Evolutionary conservation across 2,888 invertebrate species (phyloP).

Genomic region (Tetragonula carbonaria): DNA sequence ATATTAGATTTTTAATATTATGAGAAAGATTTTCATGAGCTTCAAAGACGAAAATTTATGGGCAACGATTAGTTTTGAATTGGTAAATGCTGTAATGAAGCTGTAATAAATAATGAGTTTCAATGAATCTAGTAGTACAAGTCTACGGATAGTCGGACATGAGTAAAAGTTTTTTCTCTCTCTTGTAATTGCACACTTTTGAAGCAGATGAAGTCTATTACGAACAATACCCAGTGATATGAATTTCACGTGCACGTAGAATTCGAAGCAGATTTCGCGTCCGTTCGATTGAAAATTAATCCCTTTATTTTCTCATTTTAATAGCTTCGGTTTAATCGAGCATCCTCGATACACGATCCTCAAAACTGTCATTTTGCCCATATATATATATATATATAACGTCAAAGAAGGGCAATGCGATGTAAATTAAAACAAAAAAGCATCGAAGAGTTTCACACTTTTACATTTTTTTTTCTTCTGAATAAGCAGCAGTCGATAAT

Average conservation of each 20-base stretch:
- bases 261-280: neutral
- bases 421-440: neutral
- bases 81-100: neutral
- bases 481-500: too few relatives aligned
- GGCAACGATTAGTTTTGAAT: neutral
- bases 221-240: neutral
- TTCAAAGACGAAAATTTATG: neutral
- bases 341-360: neutral
- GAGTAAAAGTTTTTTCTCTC: too few relatives aligned
- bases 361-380: neutral
- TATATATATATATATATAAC: neutral
- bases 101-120: too few relatives aligned
- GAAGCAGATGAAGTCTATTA: neutral
- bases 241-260: neutral
- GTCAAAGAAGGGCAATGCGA: neutral
- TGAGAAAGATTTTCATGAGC: neutral
- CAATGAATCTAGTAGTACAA: slow-evolving; percentile 1
- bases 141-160: neutral
- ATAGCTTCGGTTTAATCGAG: slow-evolving; percentile 3
- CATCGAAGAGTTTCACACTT: slow-evolving; percentile 6
- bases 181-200: neutral
- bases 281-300: neutral
- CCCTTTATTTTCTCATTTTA: neutral
- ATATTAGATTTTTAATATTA: neutral
- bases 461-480: neutral